Base-by-base conservation (phyloP, 2,888 invertebrate species). In the Acheta domesticus region DNA sequence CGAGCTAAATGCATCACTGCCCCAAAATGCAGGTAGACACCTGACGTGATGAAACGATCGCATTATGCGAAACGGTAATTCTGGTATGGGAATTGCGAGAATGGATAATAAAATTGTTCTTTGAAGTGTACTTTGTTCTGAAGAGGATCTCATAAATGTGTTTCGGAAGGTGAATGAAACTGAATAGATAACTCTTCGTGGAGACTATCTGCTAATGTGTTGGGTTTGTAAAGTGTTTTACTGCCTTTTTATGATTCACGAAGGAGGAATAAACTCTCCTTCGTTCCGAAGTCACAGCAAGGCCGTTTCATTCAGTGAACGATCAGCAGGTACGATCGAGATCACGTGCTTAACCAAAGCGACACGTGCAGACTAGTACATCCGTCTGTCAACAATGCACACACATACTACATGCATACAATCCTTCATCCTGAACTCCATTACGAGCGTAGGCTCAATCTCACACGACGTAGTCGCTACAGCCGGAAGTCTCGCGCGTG, bases 201-300 rank as follows among this genome's bases (percentile, higher is more conserved):
- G 62, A 62, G 62, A n/a, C 62, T 36, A 36, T 36, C 36, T 62
- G 62, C n/a, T 62, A 62, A 62, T 62, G 62, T 62, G 62, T 62
- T 62, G n/a, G 62, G 16, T 62, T 62, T 62, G 62, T 62, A 62
- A 62, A 62, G 62, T 62, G n/a, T n/a, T 62, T 62, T 62, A 62
- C n/a, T 62, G 62, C 62, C 62, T 62, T 62, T 62, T 62, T 62
- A 62, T 62, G 62, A 62, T 62, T 62, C 62, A 19, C 62, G 62
- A 62, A 62, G 62, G 62, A 62, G 62, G n/a, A 62, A 62, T 62
- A 62, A 62, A 62, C 62, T 62, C 62, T 8, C 62, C n/a, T 62
- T 62, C 62, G 62, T 62, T n/a, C 16, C 14, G 62, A 62, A n/a
- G 62, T 62, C 62, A 62, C 62, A n/a, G 62, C 62, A n/a, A 5